A percentile compares a stretch with the other conserved stretches of the same genome.
These are phyloP conservation scores for Megalops cyprinoides DNA, from an alignment of 2,797 vertebrate species.

Conservation along the genomic window DNA sequence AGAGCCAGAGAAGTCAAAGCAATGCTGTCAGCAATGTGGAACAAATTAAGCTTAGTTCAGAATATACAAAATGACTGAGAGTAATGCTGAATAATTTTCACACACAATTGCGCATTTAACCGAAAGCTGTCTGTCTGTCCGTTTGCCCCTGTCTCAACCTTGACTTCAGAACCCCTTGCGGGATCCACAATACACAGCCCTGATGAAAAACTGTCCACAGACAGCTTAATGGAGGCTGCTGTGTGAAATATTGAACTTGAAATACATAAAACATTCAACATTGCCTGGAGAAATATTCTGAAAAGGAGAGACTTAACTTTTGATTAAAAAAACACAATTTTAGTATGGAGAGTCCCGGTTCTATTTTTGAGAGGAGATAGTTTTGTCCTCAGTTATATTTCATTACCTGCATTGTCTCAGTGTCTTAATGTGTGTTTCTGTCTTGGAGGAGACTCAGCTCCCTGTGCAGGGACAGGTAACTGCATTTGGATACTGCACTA, in stretches of 20 bases:
- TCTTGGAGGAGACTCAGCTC: not conserved
- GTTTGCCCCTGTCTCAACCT: not conserved
- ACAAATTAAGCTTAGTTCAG: too few relatives aligned
- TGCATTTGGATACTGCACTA: not conserved
- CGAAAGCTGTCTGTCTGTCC: not conserved
- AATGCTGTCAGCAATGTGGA: too few relatives aligned
- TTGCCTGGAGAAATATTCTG: not conserved
- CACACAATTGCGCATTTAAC: not conserved
- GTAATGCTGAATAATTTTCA: too few relatives aligned
- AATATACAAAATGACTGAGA: too few relatives aligned
- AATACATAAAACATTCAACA: constrained; percentile 9
- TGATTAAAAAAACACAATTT: constrained; percentile 10
- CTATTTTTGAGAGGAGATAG: not conserved
- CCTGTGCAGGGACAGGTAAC: not conserved
- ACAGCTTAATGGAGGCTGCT: not conserved
- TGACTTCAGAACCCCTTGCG: not conserved
- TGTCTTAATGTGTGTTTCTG: not conserved
- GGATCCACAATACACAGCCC: not conserved
- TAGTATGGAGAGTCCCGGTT: not conserved
- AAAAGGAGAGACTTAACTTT: constrained; percentile 17
- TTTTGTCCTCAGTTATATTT: not conserved
- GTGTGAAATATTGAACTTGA: not conserved
- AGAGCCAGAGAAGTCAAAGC: too few relatives aligned
- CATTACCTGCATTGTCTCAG: not conserved
- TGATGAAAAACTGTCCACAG: not conserved